Percentiles rank a stretch among this genome's conserved stretches.
These are phyloP conservation scores for Ptychadena robeensis DNA, from an alignment of 2,797 vertebrate genomes.

Conservation along the genomic window DNA sequence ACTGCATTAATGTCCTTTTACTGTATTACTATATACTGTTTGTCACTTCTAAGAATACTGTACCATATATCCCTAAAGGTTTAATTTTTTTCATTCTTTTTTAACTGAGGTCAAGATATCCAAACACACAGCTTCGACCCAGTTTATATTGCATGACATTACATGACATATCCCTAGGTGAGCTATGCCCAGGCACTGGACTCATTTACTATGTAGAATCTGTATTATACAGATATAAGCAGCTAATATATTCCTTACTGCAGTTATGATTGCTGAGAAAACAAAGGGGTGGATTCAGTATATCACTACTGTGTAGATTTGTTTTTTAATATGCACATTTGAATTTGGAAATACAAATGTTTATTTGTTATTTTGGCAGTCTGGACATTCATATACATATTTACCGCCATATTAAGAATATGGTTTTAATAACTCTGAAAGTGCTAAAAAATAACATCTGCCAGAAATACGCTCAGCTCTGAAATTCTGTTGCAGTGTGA, in stretches of 20 bases:
- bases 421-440: too few species aligned
- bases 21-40: neutral
- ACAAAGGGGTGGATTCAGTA: neutral
- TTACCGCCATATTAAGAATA: neutral
- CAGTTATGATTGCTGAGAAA: neutral
- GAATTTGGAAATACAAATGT: neutral
- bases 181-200: neutral
- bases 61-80: conserved; percentile 4
- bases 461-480: too few species aligned
- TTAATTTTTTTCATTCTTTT: neutral
- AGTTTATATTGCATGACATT: conserved; percentile 15
- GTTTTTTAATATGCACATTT: neutral
- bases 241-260: neutral
- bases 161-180: neutral
- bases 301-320: neutral
- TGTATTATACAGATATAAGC: neutral
- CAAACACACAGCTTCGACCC: conserved; percentile 12
- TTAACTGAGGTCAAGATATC: neutral
- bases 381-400: neutral
- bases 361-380: neutral
- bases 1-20: neutral
- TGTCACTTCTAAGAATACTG: neutral
- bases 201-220: conserved; percentile 4
- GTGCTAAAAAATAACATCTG: too few species aligned
- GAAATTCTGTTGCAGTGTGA: too few species aligned